phyloP scores from a whole-genome alignment of 1,140 invertebrate genomes.

The Centruroides vittatus region DNA sequence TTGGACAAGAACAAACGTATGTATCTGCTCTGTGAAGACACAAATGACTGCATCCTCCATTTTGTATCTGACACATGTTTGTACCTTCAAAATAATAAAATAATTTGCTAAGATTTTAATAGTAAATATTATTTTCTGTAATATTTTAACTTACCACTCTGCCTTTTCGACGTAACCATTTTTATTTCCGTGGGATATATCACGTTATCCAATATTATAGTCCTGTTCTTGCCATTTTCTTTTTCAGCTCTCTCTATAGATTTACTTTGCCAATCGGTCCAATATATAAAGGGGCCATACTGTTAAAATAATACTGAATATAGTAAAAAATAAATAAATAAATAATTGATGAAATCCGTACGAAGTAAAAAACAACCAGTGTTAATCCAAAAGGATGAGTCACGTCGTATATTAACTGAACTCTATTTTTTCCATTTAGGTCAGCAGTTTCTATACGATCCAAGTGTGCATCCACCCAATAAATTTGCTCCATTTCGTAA shows the following conservation, averaged over 20 bases:
- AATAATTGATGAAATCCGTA: too few species aligned
- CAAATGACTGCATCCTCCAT: conserved; percentile 68
- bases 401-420: conserved; percentile 30
- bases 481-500: conserved; percentile 20
- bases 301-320: neutral
- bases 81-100: conserved; percentile 35
- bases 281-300: conserved; percentile 54
- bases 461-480: conserved; percentile 32
- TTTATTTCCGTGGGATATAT: conserved; percentile 59
- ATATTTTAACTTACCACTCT: conserved; percentile 25
- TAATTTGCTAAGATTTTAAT: too few species aligned
- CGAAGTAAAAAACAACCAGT: conserved; percentile 21
- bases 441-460: conserved; percentile 39
- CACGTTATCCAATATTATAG: conserved; percentile 47
- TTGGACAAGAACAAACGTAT: conserved; percentile 60
- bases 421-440: conserved; percentile 32
- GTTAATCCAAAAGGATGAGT: conserved; percentile 62
- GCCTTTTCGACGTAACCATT: conserved; percentile 49
- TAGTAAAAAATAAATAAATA: too few species aligned
- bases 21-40: conserved; percentile 48
- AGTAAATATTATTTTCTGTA: too few species aligned
- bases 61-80: conserved; percentile 59
- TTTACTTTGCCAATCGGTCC: conserved; percentile 78
- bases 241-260: conserved; percentile 59
- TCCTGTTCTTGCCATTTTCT: conserved; percentile 46